Evolutionary conservation across 2,113 vertebrate genomes (phyloP), one percentile per base, ranked within the genome.

Genomic region (Neodontobutis hainanensis): DNA sequence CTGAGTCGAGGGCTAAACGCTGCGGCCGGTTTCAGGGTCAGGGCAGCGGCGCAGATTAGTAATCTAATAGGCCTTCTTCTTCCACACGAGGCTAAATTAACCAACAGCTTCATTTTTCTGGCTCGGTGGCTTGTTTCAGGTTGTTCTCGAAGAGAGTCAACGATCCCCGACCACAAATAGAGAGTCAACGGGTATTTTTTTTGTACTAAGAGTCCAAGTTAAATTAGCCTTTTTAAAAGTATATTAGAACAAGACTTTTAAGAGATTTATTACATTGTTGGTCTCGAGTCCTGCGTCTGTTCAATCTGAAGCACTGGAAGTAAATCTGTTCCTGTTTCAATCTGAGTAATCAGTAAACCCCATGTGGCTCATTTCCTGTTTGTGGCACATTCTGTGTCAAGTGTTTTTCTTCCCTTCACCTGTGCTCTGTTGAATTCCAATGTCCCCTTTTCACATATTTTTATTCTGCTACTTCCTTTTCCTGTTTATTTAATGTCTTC

Each of bases 301-400:
- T 43, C 0, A 38, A 42, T 36, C 15, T 8, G 11, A 6, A 14
- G 36, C 36, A 12, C 6, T 50, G 73, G 53, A 72, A 64, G 50
- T 53, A 43, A 1, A 1, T 61, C 15, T 46, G 42, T 59, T 85
- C 74, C 81, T 16, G 65, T 68, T 61, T 72, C 2, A 52, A 36
- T 43, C 51, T 52, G 44, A 63, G 6, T 46, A 2, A 11, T 36
- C 46, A 57, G 51, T 15, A 65, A 73, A 65, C n/a, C 46, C 12
- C 48, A 5, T 53, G 67, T 60, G 49, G 27, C 19, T 2, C 82
- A 73, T 78, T 78, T 76, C 81, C 81, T 73, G 71, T 79, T 75
- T 65, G 58, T 65, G 47, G n/a, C 32, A 49, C 2, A 19, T 40
- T n/a, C n/a, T 65, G 47, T 16, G 7, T 15, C 0, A 19, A 49